These are phyloP conservation scores for Phoenicopterus ruber DNA, from an alignment of 2,113 vertebrate species.

Conservation along the genomic window DNA sequence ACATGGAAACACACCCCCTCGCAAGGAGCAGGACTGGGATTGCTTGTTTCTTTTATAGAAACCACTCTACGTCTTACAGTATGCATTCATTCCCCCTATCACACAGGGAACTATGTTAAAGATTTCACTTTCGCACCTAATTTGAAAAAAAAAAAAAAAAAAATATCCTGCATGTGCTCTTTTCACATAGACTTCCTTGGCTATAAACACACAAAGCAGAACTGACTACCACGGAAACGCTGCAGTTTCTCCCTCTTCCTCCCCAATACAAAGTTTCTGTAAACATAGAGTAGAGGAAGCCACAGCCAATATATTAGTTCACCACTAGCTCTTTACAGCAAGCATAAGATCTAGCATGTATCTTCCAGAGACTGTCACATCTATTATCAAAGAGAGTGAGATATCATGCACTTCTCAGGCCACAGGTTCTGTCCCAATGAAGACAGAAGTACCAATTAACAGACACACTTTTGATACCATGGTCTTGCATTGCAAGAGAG, in stretches of 20 bases:
- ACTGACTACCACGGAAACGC: background rate
- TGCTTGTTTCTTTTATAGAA: constrained; percentile 42
- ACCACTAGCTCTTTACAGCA: background rate
- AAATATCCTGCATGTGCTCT: background rate
- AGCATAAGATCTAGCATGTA: background rate
- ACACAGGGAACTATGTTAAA: background rate
- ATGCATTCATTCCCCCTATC: background rate
- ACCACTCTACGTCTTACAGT: background rate
- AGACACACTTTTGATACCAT: background rate
- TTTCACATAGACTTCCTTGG: background rate
- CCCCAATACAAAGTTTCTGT: background rate
- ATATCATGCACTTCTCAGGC: background rate
- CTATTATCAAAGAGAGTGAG: background rate
- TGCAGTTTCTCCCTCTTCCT: background rate
- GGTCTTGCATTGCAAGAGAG: background rate
- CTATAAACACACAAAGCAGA: background rate
- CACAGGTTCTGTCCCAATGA: background rate
- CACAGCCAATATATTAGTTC: background rate
- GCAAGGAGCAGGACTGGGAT: background rate
- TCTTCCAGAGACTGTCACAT: background rate
- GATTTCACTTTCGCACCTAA: background rate
- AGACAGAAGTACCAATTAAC: background rate
- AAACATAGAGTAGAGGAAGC: background rate
- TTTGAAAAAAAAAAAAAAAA: background rate
- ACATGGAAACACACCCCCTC: constrained; percentile 44